Conservation (phyloP, 2,797 vertebrate genomes). For the Mycteria americana region DNA sequence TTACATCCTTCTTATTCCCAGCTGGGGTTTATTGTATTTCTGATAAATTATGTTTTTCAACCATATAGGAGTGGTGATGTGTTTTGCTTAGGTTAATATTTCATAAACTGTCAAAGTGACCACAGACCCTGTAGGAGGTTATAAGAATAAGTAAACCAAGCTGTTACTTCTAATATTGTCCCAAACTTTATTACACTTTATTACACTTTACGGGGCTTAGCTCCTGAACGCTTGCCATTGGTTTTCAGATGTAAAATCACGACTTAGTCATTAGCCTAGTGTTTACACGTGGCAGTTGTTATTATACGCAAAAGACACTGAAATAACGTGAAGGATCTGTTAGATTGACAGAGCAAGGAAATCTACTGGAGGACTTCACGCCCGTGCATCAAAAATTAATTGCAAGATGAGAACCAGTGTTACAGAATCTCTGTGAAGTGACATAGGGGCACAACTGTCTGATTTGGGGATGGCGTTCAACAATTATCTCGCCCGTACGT, state of each 20-base stretch:
- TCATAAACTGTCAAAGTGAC: conserved; percentile 5
- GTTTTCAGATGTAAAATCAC: not conserved
- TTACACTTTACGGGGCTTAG: not conserved
- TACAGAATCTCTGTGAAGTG: not conserved
- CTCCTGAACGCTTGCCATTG: not conserved
- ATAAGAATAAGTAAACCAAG: not conserved
- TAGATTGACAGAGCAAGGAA: not conserved
- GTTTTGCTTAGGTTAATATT: not conserved
- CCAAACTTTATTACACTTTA: not conserved
- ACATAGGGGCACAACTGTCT: fast-evolving
- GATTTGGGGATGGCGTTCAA: not conserved
- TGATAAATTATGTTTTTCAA: not conserved
- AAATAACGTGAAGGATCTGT: not conserved
- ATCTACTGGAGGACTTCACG: not conserved
- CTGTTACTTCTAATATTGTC: not conserved
- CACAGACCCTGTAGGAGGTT: not conserved
- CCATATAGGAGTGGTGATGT: not conserved
- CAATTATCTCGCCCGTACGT: fast-evolving
- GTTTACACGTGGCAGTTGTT: not conserved
- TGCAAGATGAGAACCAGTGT: not conserved
- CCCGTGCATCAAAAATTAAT: not conserved
- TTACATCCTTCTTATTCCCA: not conserved
- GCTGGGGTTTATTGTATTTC: not conserved
- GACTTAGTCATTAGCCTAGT: not conserved
- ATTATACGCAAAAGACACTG: not conserved